phyloP scores from a whole-genome alignment of 2,113 vertebrate species.

The Eupsittula cactorum region DNA sequence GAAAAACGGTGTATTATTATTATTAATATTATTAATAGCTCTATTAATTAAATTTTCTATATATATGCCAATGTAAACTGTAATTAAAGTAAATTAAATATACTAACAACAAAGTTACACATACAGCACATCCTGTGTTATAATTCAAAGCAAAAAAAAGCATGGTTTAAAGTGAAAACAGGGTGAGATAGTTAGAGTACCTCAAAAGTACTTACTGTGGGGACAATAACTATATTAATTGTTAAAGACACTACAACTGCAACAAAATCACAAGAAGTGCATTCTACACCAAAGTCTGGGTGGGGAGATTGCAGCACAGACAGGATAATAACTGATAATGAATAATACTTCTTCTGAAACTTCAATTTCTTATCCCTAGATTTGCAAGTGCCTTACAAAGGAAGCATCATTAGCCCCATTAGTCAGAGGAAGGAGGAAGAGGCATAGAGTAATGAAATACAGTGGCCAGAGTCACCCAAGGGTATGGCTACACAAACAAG shows the following conservation, averaged over 20 bases:
- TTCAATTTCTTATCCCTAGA: constrained; percentile 11
- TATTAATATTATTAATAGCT: not conserved
- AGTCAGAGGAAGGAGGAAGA: constrained; percentile 5
- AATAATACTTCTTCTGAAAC: not conserved
- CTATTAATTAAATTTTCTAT: not conserved
- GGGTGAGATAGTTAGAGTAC: not conserved
- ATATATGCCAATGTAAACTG: not conserved
- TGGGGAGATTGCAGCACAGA: not conserved
- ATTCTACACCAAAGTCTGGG: not conserved
- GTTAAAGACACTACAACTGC: not conserved
- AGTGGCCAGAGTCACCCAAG: not conserved
- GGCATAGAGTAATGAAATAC: not conserved
- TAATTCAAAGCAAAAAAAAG: constrained; percentile 8
- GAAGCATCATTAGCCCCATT: constrained; percentile 3
- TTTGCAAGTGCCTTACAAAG: not conserved
- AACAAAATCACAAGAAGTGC: not conserved
- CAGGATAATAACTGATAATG: constrained; percentile 26
- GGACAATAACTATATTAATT: not conserved
- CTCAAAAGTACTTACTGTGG: not conserved
- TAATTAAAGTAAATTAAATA: constrained; percentile 21
- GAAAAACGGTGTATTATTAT: not conserved
- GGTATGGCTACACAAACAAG: not conserved
- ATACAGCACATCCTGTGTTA: not conserved
- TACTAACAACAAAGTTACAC: not conserved
- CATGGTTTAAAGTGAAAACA: not conserved